Base-by-base conservation (phyloP, 2,888 invertebrate genomes). In the Drosophila algonquin region DNA sequence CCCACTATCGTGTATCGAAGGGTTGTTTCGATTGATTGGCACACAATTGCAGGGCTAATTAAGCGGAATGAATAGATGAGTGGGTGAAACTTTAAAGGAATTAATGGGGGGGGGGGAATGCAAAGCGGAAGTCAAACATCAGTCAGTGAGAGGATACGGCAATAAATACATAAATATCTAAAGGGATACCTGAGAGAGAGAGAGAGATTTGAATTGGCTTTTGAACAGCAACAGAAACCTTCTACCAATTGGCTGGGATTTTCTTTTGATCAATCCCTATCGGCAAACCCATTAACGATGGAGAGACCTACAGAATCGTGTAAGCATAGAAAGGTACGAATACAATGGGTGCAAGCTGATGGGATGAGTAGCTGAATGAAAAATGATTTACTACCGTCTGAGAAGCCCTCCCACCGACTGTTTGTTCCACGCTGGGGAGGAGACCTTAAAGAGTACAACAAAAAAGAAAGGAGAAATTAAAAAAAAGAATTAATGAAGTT, bases 1-100 rank as follows among this genome's bases (percentile, higher is more conserved):
- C 0, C 40, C 40, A 40, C 44, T 40, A 50, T 44, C 14, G 62
- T 21, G 30, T n/a, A 50, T 32, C 51, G 57, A n/a, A 21, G 48
- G 8, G 57, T 21, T n/a, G 32, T 52, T 18, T 52, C 57, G 32
- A 58, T 58, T 51, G 51, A 35, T 51, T 58, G 3, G n/a, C 52
- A 32, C 14, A 47, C 46, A 57, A 30, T 47, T 57, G 57, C 32
- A 18, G 30, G 57, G 27, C 60, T 47, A 47, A 7, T 63, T 44
- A 30, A 9, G 40, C 40, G 40, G 40, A 40, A 40, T 40, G 40
- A 40, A 40, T 40, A 40, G 40, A n/a, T n/a, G 7, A 40, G 40
- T 14, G 40, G 14, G n/a, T n/a, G 7, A 40, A 40, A 2, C 14
- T n/a, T n/a, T 40, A 40, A 2, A 2, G 40, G 7, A n/a, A 35